Evolutionary conservation across 2,113 vertebrate genomes (phyloP), one percentile per base, ranked within the genome.

Genomic region (Amblyornis subalaris): DNA sequence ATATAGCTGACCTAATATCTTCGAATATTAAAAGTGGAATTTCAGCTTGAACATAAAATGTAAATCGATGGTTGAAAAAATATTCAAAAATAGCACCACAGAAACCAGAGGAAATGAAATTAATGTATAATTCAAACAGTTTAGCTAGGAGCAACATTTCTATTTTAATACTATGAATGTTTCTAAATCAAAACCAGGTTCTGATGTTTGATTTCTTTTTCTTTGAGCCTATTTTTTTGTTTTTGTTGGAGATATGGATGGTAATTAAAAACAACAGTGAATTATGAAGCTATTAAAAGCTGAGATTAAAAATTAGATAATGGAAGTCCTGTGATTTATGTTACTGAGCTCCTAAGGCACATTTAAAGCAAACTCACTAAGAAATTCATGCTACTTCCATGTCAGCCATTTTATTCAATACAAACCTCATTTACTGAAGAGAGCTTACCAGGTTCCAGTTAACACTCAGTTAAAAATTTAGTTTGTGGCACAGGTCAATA

Each of bases 81-180:
- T 48, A 78, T 64, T 82, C 61, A 21, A 73, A 93, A 95, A 83
- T 55, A 96, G 40, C 67, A 75, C 44, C 57, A 78, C 7, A 0
- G 92, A 94, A 89, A 72, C 28, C 73, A 88, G 74, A 94, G 54
- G 45, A 94, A 95, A 82, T 65, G 66, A 89, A 89, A 33, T 76
- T 94, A 89, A 95, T 96, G 74, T 87, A 88, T 93, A 94, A 96
- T 94, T 96, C 85, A 96, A 82, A 53, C 12, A 69, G 74, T 47
- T 75, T 69, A 79, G 88, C 92, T 85, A 78, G 89, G 53, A 95
- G 88, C 81, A 95, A 95, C 48, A 29, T 33, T 84, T 85, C 89
- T 96, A 89, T 95, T 95, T 96, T 91, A 93, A 85, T 85, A 62
- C 57, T 64, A 67, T 51, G 57, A 75, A 66, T 53, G 45, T 85